Percentiles rank a stretch among this genome's conserved stretches.
Evolutionary conservation across 2,888 invertebrate species (phyloP).

Genomic region (Saturnia japonica): DNA sequence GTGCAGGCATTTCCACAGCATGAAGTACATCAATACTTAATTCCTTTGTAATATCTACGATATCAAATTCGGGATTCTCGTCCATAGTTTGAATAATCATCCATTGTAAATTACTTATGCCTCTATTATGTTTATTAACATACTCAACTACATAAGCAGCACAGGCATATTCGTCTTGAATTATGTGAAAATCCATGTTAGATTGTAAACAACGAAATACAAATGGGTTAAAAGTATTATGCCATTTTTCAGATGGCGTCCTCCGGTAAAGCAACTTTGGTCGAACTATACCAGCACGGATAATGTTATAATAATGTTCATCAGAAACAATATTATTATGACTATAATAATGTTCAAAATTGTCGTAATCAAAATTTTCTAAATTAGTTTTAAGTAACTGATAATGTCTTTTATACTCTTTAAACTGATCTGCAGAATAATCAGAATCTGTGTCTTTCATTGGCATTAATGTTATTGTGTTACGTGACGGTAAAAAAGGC

Average conservation of each 20-base stretch:
- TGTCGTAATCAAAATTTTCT: not conserved
- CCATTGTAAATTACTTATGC: not conserved
- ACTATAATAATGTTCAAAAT: not conserved
- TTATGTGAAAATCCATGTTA: not conserved
- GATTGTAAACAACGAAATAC: not conserved
- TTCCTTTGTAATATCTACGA: slow-evolving; percentile 33
- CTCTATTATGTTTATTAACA: not conserved
- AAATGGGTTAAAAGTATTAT: not conserved
- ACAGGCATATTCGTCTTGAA: not conserved
- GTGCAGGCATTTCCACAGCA: slow-evolving; percentile 41
- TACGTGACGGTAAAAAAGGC: not conserved
- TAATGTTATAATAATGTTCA: not conserved
- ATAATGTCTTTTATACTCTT: not conserved
- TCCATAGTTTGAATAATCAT: not conserved
- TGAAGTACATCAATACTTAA: slow-evolving; percentile 36
- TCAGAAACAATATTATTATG: not conserved
- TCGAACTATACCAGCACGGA: not conserved
- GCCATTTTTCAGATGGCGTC: not conserved
- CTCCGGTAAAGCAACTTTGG: not conserved
- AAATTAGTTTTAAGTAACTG: not conserved
- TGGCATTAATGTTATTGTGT: not conserved
- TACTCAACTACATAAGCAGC: not conserved
- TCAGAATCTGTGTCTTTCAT: not conserved
- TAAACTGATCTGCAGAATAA: not conserved
- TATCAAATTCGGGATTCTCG: not conserved